Evolutionary conservation across 2,888 invertebrate species (phyloP), one percentile per base, ranked within the genome.

Genomic region (Athalia rosae): DNA sequence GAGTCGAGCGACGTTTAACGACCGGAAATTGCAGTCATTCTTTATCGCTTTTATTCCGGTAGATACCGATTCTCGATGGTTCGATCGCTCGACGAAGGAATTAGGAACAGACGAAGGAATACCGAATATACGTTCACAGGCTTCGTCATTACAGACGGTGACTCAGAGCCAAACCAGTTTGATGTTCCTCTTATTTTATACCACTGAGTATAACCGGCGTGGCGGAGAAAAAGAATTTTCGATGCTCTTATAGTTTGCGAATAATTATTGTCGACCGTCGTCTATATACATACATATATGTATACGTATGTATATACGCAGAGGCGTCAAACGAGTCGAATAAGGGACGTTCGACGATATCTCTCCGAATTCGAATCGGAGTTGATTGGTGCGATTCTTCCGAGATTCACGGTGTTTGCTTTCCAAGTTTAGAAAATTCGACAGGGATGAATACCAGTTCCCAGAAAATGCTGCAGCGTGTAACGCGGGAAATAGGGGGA

Each of bases 121-220:
- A 48, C 7, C 47, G 50, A 64, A 76, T 50, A 76, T 50, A 56
- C 77, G 77, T 63, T 63, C 69, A 61, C 15, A 47, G 56, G 71
- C 77, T 84, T 84, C 88, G 84, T 88, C 88, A 88, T 88, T 88
- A 88, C 85, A 84, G 84, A 86, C 85, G 86, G 86, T 88, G 88
- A 88, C 88, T 88, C 88, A 88, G 85, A 86, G 81, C 82, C 81
- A 87, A 88, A 88, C 88, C 88, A 86, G 88, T 88, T 88, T 88
- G 83, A 85, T 84, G 82, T 81, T 79, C 80, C 79, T 59, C 79
- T 79, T 77, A 84, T 86, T 86, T 83, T 79, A 78, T 81, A 83
- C 82, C 81, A 82, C 84, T 81, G 81, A 81, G 83, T 83, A 83
- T 84, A 83, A 28, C 28, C 28, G 28, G 28, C 2, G 28, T 28